phyloP scores from a whole-genome alignment of 2,888 invertebrate species.

The Caenorhabditis angaria region DNA sequence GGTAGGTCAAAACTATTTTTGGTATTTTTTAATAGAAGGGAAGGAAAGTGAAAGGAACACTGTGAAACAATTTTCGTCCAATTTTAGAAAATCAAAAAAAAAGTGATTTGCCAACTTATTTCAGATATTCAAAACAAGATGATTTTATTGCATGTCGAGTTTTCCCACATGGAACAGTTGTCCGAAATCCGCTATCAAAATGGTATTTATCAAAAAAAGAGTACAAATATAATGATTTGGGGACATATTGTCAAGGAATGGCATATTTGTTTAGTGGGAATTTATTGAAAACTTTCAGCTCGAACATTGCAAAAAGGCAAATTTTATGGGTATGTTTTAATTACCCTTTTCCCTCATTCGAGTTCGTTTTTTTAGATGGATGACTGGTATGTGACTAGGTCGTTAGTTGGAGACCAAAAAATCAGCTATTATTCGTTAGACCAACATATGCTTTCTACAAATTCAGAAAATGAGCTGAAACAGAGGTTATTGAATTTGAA shows the following conservation, averaged over 20 bases:
- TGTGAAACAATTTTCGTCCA: background rate
- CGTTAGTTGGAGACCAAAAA: slow-evolving; percentile 22
- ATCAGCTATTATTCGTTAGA: slow-evolving; percentile 39
- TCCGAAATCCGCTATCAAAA: slow-evolving; percentile 49
- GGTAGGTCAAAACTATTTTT: slow-evolving; percentile 14
- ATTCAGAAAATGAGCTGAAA: slow-evolving; percentile 25
- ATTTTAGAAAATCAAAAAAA: background rate
- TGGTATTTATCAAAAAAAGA: slow-evolving; percentile 55
- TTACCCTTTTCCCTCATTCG: background rate
- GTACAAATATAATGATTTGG: slow-evolving; percentile 41
- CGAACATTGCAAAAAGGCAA: slow-evolving; percentile 46
- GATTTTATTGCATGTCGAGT: slow-evolving; percentile 50
- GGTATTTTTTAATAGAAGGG: background rate
- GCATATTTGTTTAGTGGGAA: slow-evolving; percentile 49
- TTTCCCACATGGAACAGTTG: slow-evolving; percentile 44
- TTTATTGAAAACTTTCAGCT: slow-evolving; percentile 32
- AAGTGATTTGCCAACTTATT: background rate
- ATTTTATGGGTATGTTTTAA: slow-evolving; percentile 44
- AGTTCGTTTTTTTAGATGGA: slow-evolving; percentile 51
- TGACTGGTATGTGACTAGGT: slow-evolving; percentile 60
- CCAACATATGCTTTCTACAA: slow-evolving; percentile 32
- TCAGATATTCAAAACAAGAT: slow-evolving; percentile 24
- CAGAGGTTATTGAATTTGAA: background rate
- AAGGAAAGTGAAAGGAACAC: background rate
- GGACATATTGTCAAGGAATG: slow-evolving; percentile 62